Conservation (phyloP, 1,140 invertebrate species). For the Babylonia areolata region DNA sequence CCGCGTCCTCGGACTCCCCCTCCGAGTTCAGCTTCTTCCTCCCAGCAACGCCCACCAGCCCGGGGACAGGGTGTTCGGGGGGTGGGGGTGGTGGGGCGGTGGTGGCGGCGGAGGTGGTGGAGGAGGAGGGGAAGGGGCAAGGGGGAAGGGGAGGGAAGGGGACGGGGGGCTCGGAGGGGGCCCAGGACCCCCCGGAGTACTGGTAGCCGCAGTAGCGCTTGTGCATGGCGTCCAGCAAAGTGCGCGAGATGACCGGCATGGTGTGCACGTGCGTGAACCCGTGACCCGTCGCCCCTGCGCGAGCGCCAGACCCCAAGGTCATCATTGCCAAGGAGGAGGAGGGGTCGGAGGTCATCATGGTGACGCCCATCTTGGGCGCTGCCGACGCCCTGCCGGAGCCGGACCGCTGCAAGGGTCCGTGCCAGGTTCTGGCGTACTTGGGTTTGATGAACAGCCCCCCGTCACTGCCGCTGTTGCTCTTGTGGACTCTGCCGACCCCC, state of each 20-base stretch:
- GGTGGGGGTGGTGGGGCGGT: background rate
- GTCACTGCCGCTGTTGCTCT: background rate
- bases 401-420: slow-evolving; percentile 30
- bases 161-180: background rate
- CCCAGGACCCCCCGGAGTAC: slow-evolving; percentile 23
- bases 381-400: slow-evolving; percentile 2
- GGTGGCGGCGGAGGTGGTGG: background rate
- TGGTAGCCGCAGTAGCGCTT: slow-evolving; percentile 53
- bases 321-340: background rate
- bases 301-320: background rate
- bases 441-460: slow-evolving; percentile 43
- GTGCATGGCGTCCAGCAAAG: slow-evolving; percentile 50
- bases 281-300: background rate
- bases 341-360: slow-evolving; percentile 36
- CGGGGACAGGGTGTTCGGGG: background rate
- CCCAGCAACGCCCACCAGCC: background rate
- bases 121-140: background rate
- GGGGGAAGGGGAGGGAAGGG: background rate
- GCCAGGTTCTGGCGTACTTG: slow-evolving; percentile 49
- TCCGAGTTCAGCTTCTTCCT: background rate
- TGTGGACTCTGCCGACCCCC: too few species aligned
- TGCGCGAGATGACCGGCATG: slow-evolving; percentile 46
- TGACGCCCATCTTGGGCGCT: slow-evolving; percentile 45
- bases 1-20: background rate
- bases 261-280: slow-evolving; percentile 22